Conservation (phyloP, 2,113 vertebrate species). For the Anthoscopus minutus region DNA sequence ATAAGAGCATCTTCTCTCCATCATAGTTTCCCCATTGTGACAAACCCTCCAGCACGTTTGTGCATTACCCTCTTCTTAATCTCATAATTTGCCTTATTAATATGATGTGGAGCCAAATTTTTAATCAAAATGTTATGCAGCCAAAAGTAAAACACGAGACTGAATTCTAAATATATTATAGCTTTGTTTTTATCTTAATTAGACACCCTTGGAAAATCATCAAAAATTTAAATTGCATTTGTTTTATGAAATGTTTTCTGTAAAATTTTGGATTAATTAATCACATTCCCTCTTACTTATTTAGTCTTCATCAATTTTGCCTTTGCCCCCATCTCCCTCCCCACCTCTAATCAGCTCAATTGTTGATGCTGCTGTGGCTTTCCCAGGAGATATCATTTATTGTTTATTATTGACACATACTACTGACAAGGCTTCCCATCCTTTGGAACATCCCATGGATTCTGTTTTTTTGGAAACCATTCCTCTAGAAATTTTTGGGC, state of each 20-base stretch:
- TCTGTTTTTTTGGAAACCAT: background rate
- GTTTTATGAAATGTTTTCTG: background rate
- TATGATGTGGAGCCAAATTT: background rate
- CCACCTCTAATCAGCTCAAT: background rate
- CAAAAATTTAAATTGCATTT: constrained; percentile 28
- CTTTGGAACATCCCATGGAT: background rate
- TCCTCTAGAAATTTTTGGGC: background rate
- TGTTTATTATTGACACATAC: background rate
- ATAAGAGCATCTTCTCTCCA: background rate
- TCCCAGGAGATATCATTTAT: background rate
- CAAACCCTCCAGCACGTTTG: background rate
- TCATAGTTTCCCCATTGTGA: background rate
- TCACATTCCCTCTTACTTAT: background rate
- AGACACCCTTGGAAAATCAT: constrained; percentile 2
- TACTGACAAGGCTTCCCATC: background rate
- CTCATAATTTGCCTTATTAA: background rate
- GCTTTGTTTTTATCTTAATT: constrained; percentile 23
- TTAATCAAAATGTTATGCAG: constrained; percentile 24
- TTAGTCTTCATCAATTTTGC: background rate
- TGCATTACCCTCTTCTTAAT: background rate
- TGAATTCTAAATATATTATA: background rate
- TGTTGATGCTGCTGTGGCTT: background rate
- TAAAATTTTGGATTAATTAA: background rate
- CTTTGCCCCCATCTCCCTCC: background rate
- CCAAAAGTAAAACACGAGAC: background rate